Conservation (phyloP, 2,113 vertebrate genomes). For the Podiceps cristatus region DNA sequence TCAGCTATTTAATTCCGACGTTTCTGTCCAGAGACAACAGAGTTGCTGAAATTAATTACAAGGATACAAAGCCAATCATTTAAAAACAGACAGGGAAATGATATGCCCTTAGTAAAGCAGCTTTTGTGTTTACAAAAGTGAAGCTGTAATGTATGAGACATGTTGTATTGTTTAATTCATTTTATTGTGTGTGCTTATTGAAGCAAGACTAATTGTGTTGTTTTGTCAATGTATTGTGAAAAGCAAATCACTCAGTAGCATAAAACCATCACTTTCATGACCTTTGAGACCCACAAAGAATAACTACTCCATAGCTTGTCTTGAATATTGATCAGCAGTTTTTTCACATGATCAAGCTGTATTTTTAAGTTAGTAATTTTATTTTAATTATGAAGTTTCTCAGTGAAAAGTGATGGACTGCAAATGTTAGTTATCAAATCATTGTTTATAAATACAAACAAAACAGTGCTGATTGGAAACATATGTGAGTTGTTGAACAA, state of each 20-base stretch:
- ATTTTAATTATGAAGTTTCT: constrained; percentile 49
- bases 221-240: constrained; percentile 85
- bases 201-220: constrained; percentile 88
- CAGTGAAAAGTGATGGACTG: not conserved
- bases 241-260: constrained; percentile 82
- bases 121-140: constrained; percentile 60
- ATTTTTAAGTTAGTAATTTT: constrained; percentile 68
- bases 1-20: not conserved
- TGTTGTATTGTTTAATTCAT: constrained; percentile 79
- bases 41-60: constrained; percentile 57
- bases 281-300: constrained; percentile 78
- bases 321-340: constrained; percentile 67
- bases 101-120: constrained; percentile 26
- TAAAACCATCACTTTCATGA: constrained; percentile 84
- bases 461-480: not conserved
- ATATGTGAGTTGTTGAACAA: not conserved
- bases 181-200: constrained; percentile 83
- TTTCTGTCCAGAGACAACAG: constrained; percentile 21
- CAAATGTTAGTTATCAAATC: not conserved
- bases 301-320: constrained; percentile 80
- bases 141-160: constrained; percentile 46
- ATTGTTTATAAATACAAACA: constrained; percentile 13
- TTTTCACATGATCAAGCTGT: constrained; percentile 66
- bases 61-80: constrained; percentile 30
- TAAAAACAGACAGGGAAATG: constrained; percentile 38